Conservation (phyloP, 2,113 vertebrate species). For the Toxotes jaculatrix region DNA sequence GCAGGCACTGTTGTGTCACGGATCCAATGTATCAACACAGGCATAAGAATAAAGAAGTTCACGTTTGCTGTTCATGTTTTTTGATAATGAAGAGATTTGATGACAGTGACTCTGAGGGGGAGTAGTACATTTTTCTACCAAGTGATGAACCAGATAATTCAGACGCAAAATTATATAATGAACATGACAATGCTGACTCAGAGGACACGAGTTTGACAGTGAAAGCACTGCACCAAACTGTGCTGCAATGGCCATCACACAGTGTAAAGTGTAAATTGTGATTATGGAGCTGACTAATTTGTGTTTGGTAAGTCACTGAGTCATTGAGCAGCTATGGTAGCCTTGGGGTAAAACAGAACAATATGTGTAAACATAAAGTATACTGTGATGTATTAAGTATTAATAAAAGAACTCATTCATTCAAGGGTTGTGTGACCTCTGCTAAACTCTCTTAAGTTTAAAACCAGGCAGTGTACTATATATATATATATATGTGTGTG, state of each 20-base stretch:
- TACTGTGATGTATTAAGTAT: too few relatives aligned
- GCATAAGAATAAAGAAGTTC: not conserved
- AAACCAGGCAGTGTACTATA: too few relatives aligned
- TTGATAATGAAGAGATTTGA: not conserved
- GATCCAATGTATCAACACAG: not conserved
- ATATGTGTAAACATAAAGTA: not conserved
- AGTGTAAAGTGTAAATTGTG: not conserved
- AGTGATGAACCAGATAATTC: not conserved
- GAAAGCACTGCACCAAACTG: not conserved
- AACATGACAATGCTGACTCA: not conserved
- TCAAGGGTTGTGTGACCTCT: too few relatives aligned
- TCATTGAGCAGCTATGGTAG: not conserved
- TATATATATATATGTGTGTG: too few relatives aligned
- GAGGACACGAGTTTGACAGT: not conserved
- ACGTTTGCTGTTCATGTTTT: too few relatives aligned
- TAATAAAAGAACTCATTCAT: too few relatives aligned
- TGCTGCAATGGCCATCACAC: not conserved
- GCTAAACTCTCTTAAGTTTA: too few relatives aligned
- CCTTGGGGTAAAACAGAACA: not conserved
- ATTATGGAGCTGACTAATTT: not conserved
- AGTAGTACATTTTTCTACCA: not conserved
- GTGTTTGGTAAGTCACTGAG: not conserved
- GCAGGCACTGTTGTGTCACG: not conserved
- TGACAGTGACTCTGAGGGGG: not conserved
- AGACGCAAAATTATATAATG: not conserved